Evolutionary conservation across 2,888 invertebrate species (phyloP).

Genomic region (Agriopis aurantiaria): DNA sequence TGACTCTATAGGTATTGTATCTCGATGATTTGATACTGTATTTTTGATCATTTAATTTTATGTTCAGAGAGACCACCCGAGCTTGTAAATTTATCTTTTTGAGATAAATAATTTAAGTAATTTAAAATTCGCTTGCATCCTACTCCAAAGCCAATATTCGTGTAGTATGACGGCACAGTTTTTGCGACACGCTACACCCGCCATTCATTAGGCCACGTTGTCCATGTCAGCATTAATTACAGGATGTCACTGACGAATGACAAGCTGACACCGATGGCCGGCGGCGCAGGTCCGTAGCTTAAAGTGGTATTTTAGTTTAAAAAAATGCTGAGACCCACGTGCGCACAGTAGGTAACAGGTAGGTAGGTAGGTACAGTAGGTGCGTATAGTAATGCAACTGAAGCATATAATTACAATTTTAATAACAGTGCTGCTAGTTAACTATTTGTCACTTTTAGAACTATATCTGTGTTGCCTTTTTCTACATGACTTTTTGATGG

Average conservation of each 20-base stretch:
- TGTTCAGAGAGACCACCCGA: too few relatives aligned
- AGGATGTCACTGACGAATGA: slow-evolving; percentile 72
- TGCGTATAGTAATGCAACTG: too few relatives aligned
- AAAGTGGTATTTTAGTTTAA: slow-evolving; percentile 15
- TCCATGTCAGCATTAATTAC: slow-evolving; percentile 81
- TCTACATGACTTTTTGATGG: too few relatives aligned
- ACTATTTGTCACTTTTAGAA: neutral
- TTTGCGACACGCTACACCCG: slow-evolving; percentile 77
- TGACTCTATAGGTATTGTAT: too few relatives aligned
- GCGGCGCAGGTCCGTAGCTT: slow-evolving; percentile 42
- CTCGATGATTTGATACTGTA: too few relatives aligned
- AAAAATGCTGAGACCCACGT: too few relatives aligned
- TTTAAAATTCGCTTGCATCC: slow-evolving; percentile 18
- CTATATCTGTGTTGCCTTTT: too few relatives aligned
- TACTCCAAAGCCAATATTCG: slow-evolving; percentile 53
- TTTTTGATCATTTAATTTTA: too few relatives aligned
- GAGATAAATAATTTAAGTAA: too few relatives aligned
- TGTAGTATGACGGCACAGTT: slow-evolving; percentile 76
- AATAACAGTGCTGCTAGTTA: neutral
- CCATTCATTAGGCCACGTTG: slow-evolving; percentile 79
- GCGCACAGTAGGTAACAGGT: too few relatives aligned
- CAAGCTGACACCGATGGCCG: slow-evolving; percentile 59
- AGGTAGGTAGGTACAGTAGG: too few relatives aligned
- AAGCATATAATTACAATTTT: neutral
- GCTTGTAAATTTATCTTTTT: too few relatives aligned